A percentile compares a stretch with the other conserved stretches of the same genome.
Conservation (phyloP, 2,888 invertebrate genomes). For the Aphidius colemani region DNA sequence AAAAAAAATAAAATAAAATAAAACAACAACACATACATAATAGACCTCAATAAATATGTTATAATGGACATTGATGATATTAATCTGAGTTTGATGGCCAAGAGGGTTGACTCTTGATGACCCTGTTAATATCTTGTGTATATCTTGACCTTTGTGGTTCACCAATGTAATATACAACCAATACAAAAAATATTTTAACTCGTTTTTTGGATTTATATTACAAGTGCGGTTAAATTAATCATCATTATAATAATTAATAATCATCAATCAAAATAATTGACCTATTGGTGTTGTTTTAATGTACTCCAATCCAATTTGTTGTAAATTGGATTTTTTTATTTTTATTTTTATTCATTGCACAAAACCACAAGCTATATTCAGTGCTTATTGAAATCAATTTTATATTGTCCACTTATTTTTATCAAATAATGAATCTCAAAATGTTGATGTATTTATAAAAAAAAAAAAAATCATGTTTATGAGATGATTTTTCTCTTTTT, state of each 20-base stretch:
- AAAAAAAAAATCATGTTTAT: too few species aligned
- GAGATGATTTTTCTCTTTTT: not conserved
- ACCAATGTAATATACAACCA: not conserved
- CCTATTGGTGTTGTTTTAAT: conserved; percentile 12
- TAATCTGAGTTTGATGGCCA: conserved; percentile 39
- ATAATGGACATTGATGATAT: conserved; percentile 29
- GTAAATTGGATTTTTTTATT: too few species aligned
- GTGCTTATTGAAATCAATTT: conserved; percentile 7
- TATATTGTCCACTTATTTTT: conserved; percentile 1
- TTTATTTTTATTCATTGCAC: too few species aligned
- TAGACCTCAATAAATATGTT: conserved; percentile 16
- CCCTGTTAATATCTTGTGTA: conserved; percentile 39
- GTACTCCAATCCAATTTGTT: not conserved
- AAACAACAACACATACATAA: conserved; percentile 13
- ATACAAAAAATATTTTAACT: not conserved
- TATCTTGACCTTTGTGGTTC: conserved; percentile 28
- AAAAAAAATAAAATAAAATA: conserved; percentile 12
- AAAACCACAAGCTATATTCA: too few species aligned
- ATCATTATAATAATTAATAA: not conserved
- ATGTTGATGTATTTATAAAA: too few species aligned
- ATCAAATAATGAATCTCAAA: not conserved
- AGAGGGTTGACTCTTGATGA: conserved; percentile 28
- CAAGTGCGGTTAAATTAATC: too few species aligned
- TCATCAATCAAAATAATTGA: conserved; percentile 17
- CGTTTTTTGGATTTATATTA: too few species aligned